Percentiles rank a stretch among this genome's conserved stretches.
phyloP scores from a whole-genome alignment of 2,113 vertebrate genomes.

The Ginglymostoma cirratum region DNA sequence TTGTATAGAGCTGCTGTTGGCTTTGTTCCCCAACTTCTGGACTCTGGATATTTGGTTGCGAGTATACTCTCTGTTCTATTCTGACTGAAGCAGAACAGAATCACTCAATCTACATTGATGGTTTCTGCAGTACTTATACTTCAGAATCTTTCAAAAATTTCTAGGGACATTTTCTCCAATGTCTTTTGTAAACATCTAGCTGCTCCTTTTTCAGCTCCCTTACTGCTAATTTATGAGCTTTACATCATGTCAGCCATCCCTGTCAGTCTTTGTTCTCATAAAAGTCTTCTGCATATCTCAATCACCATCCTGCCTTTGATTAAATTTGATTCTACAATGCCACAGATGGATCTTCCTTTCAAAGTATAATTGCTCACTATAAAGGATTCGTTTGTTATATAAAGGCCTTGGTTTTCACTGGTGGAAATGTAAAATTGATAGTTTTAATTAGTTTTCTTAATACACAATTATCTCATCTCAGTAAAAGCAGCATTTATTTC shows the following conservation, averaged over 20 bases:
- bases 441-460: not conserved
- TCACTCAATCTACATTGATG: too few relatives aligned
- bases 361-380: not conserved
- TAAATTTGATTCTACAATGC: not conserved
- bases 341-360: not conserved
- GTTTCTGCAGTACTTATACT: too few relatives aligned
- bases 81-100: too few relatives aligned
- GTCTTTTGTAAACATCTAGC: too few relatives aligned
- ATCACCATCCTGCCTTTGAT: not conserved
- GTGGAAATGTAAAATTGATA: not conserved
- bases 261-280: not conserved
- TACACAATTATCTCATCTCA: not conserved
- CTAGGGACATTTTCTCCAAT: too few relatives aligned
- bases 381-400: not conserved
- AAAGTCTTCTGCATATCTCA: not conserved
- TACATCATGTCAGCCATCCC: not conserved
- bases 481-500: not conserved
- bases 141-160: too few relatives aligned
- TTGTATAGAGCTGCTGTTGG: not conserved
- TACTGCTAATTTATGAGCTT: not conserved
- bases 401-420: not conserved
- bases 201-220: not conserved
- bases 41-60: not conserved
- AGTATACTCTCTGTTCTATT: too few relatives aligned
- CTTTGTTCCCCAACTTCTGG: not conserved